Conservation (phyloP, 2,797 vertebrate species). For the Anas flavirostris region DNA sequence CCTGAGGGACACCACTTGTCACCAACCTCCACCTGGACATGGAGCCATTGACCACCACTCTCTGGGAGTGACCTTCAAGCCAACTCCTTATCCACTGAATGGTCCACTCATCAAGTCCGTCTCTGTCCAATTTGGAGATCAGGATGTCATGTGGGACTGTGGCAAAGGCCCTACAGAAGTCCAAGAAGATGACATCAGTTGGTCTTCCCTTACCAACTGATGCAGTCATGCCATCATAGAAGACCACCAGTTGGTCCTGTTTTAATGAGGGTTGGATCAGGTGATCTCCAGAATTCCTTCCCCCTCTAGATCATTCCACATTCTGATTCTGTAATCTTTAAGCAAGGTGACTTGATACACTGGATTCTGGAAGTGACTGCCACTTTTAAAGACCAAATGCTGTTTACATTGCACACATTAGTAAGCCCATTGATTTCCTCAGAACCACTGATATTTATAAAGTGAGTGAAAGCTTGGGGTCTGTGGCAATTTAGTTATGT, state of each 20-base stretch:
- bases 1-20: no score
- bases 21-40: no score
- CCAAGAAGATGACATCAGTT: no score
- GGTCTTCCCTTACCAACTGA: no score
- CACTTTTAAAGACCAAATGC: neutral
- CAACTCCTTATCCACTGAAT: no score
- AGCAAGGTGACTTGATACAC: fast-evolving
- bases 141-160: no score
- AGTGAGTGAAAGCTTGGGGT: neutral
- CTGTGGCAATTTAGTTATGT: neutral
- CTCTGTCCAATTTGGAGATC: no score
- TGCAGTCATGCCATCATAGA: no score
- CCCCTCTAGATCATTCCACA: neutral
- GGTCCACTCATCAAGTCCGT: no score
- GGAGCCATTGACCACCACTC: no score
- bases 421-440: neutral
- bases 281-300: neutral
- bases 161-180: no score
- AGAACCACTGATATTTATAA: neutral
- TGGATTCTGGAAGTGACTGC: neutral
- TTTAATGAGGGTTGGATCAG: neutral
- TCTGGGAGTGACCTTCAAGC: no score
- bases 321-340: neutral
- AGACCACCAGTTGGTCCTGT: neutral
- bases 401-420: neutral